Evolutionary conservation across 30 jellyfish, hydroid and myxozoan species (phyloP), one percentile per base, ranked within the genome.

Genomic region (Morbakka virulenta): DNA sequence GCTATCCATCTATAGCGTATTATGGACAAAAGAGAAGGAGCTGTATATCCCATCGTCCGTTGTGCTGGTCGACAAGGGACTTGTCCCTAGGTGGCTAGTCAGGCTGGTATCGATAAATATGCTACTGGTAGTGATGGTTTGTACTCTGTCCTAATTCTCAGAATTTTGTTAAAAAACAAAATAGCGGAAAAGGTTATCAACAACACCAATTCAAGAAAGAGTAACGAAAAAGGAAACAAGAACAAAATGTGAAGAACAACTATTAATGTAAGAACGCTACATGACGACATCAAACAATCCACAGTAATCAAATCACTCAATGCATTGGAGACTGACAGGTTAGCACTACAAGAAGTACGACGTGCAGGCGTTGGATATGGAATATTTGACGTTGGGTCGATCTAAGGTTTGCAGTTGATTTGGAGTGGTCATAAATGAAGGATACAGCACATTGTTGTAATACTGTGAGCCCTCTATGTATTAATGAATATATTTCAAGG

Each of bases 341-440:
- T 57, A 13, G 70, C 70, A 0, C 22, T 57, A 33, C 70, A 57
- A 57, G 70, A 57, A 57, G 70, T 57, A 21, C 22, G 70, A 0
- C 70, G 70, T 6, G 27, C 70, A 9, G 17, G 11, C 0, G 27
- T 33, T 12, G 70, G 70, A 57, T 20, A 20, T 0, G 22, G 6
- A 20, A 33, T 57, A 57, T 57, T 57, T 57, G 70, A 57, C 6
- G 70, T 20, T 53, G 69, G 25, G 25, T 53, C 69, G 22, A 6
- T 53, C 11, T n/a, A 53, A 53, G 69, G 69, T n/a, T 57, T 29
- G 70, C 70, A 57, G 27, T 0, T 57, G 70, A 57, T 57, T 6
- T 57, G 70, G 70, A 57, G 70, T 57, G 70, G 70, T 20, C 70
- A 57, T 0, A 57, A 57, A 33, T 22, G 17, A 57, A 57, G 27